Evolutionary conservation across 1,140 invertebrate species (phyloP).

Genomic region (Condylostylus longicornis): DNA sequence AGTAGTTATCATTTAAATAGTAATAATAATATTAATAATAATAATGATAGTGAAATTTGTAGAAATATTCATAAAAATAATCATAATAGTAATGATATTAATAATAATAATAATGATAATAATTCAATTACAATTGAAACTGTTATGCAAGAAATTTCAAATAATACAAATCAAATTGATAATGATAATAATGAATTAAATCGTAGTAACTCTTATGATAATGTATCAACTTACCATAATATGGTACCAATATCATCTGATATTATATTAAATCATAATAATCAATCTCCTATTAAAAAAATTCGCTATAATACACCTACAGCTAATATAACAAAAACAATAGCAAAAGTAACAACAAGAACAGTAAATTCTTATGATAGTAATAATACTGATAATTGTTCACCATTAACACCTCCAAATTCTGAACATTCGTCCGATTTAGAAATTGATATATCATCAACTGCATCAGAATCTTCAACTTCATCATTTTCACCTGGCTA

Average conservation of each 20-base stretch:
- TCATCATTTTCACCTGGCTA: no score
- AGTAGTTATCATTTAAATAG: no score
- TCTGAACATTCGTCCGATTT: constrained; percentile 59
- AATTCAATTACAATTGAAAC: constrained; percentile 15
- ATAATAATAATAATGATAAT: not conserved
- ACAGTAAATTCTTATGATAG: constrained; percentile 3
- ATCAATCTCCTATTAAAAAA: no score
- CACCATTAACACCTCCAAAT: constrained; percentile 47
- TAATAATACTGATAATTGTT: constrained; percentile 24
- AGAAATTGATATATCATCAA: constrained; percentile 35
- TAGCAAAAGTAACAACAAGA: constrained; percentile 8
- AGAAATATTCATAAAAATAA: no score
- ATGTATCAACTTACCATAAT: no score
- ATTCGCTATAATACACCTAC: constrained; percentile 21
- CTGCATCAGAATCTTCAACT: constrained; percentile 18
- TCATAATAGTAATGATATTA: not conserved
- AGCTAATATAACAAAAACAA: constrained; percentile 20
- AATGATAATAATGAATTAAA: no score
- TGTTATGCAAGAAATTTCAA: constrained; percentile 27
- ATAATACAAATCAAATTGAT: constrained; percentile 21
- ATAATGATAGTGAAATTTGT: no score
- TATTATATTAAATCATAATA: no score
- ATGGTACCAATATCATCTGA: no score
- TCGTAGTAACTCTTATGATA: no score
- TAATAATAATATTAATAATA: no score